Conservation (phyloP, 2,797 vertebrate species). For the Hydrophis major region DNA sequence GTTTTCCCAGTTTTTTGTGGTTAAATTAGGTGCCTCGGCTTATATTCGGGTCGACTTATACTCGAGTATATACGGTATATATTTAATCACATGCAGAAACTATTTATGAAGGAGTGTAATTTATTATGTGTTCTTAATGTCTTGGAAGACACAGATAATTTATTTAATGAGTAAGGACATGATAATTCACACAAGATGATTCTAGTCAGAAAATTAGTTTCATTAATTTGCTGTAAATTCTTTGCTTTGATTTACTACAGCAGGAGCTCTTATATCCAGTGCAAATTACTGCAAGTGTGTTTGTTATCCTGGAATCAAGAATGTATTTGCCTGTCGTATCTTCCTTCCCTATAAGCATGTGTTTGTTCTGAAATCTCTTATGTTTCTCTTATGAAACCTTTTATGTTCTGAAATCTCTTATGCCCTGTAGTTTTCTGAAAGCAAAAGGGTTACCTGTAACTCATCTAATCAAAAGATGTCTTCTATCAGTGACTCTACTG, state of each 20-base stretch:
- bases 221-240: conserved; percentile 74
- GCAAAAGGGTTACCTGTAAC: neutral
- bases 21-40: no score
- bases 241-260: conserved; percentile 66
- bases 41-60: no score
- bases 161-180: conserved; percentile 76
- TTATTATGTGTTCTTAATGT: conserved; percentile 72
- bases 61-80: neutral
- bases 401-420: neutral
- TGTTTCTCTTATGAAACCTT: no score
- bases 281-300: conserved; percentile 27
- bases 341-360: neutral
- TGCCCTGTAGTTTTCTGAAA: neutral
- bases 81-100: conserved; percentile 61
- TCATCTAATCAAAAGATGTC: neutral
- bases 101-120: conserved; percentile 74
- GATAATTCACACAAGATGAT: conserved; percentile 72
- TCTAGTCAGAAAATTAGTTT: conserved; percentile 76
- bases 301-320: neutral
- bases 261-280: conserved; percentile 41
- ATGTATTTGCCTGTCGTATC: neutral
- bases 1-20: no score
- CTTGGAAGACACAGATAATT: conserved; percentile 75
- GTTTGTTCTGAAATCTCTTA: neutral
- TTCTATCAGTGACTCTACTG: neutral